Evolutionary conservation across 2,888 invertebrate genomes (phyloP), one percentile per base, ranked within the genome.

Genomic region (Lycocerus yunnanus): DNA sequence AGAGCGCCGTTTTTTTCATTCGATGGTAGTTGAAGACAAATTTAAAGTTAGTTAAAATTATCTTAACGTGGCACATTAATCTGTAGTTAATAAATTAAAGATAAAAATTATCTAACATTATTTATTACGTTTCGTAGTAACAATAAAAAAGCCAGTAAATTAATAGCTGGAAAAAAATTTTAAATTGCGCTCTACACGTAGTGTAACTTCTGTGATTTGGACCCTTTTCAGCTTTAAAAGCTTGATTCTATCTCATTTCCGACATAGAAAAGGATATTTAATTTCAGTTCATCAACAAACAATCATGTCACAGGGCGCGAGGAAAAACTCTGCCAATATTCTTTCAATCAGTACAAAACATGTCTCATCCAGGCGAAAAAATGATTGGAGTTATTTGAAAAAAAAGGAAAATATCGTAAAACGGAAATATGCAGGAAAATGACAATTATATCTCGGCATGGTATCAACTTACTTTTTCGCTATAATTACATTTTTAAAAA

Each of bases 401-500:
- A 84, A 61, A 63, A 63, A 63, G 18, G 61, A 63, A 83, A 76
- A 80, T 81, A 79, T 78, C 78, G 78, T 78, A 79, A 78, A 79
- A 81, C 84, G 86, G 85, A 86, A 86, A 85, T 85, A 83, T 82
- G 82, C 85, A 86, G 86, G 86, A 84, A 86, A 85, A 85, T 84
- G 85, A 84, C 85, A 84, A 85, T 86, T 84, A 83, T 73, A 67
- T 68, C 58, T 15, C 73, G 63, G 69, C 65, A 15, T 59, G 61
- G 58, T 18, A 59, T 69, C 59, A 58, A 63, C n/a, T 18, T 15
- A 60, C 60, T 59, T 27, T 73, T 70, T 70, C 59, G 67, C 21
- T 24, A 67, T 70, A 73, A 73, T 73, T 73, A 73, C 65, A 66
- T 66, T 63, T 67, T 70, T 43, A 43, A 43, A 27, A 43, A 43